A percentile compares a stretch with the other conserved stretches of the same genome.
These are phyloP conservation scores for Neomorphus geoffroyi DNA, from an alignment of 2,797 vertebrate genomes.

Conservation along the genomic window DNA sequence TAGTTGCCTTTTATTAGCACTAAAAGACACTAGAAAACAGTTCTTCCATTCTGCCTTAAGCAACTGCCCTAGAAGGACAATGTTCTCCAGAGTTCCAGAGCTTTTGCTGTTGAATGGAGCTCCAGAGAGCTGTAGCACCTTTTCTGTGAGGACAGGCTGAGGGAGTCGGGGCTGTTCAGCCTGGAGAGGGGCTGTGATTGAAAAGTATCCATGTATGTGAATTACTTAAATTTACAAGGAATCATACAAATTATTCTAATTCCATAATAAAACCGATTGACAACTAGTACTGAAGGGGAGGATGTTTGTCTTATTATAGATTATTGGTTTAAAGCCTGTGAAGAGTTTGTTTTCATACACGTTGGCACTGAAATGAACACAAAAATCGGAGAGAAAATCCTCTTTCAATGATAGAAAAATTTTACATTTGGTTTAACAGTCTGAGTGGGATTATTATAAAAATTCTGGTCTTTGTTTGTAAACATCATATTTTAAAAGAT, in stretches of 20 bases:
- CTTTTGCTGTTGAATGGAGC: background rate
- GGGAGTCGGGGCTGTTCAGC: too few relatives aligned
- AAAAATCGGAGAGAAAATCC: background rate
- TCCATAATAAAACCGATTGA: background rate
- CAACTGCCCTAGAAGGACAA: background rate
- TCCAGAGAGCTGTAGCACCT: too few relatives aligned
- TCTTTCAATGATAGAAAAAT: background rate
- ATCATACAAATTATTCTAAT: background rate
- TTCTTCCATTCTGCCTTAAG: background rate
- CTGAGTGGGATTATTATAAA: background rate
- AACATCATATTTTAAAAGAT: accelerated
- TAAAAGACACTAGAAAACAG: background rate
- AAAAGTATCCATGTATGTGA: background rate
- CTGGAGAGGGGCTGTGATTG: background rate
- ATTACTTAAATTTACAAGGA: background rate
- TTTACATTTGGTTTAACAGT: background rate
- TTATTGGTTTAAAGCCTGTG: background rate
- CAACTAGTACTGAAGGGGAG: background rate
- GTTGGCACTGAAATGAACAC: background rate
- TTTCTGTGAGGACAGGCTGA: too few relatives aligned
- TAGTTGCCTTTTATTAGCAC: background rate
- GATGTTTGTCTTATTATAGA: background rate
- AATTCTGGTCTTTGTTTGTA: background rate
- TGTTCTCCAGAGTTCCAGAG: accelerated
- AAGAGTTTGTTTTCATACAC: background rate